Percentiles rank a stretch among this genome's conserved stretches.
Evolutionary conservation across 2,888 invertebrate genomes (phyloP).

Genomic region (Odiellus spinosus): DNA sequence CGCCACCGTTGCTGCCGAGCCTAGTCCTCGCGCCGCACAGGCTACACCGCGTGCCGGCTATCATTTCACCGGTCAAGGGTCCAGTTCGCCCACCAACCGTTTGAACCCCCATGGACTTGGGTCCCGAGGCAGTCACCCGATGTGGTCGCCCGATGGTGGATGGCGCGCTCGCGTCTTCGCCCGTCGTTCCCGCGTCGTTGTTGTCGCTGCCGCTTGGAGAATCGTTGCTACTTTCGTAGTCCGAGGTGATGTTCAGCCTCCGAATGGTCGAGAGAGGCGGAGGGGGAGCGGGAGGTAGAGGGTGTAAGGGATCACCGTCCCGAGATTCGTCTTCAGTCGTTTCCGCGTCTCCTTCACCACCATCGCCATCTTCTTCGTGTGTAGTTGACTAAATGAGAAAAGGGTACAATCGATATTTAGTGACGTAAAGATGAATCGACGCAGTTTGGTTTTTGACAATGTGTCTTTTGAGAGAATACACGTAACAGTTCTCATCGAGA

Average conservation of each 20-base stretch:
- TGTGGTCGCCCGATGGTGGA: neutral
- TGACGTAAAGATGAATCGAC: neutral
- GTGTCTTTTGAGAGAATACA: no score
- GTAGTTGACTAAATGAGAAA: slow-evolving; percentile 6
- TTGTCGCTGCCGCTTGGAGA: slow-evolving; percentile 28
- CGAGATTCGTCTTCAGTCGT: slow-evolving; percentile 12
- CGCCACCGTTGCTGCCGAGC: no score
- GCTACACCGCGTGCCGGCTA: slow-evolving; percentile 7
- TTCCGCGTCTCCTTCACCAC: slow-evolving; percentile 9
- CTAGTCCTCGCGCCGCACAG: slow-evolving; percentile 9
- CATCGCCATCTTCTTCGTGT: neutral
- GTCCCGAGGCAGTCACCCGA: slow-evolving; percentile 1
- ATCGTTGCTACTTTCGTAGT: slow-evolving; percentile 31
- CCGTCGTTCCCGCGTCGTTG: slow-evolving; percentile 8
- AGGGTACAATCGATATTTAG: neutral
- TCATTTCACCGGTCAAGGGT: no score
- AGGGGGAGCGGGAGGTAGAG: slow-evolving; percentile 14
- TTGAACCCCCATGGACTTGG: slow-evolving; percentile 12
- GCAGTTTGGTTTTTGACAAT: no score
- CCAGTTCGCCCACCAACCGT: slow-evolving; percentile 1
- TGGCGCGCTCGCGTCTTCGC: neutral
- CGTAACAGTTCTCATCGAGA: no score
- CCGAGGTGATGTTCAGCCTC: slow-evolving; percentile 21
- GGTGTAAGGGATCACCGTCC: slow-evolving; percentile 11
- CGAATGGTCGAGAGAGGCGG: slow-evolving; percentile 17